Evolutionary conservation across 2,888 invertebrate species (phyloP).

Genomic region (Clivina fossor): DNA sequence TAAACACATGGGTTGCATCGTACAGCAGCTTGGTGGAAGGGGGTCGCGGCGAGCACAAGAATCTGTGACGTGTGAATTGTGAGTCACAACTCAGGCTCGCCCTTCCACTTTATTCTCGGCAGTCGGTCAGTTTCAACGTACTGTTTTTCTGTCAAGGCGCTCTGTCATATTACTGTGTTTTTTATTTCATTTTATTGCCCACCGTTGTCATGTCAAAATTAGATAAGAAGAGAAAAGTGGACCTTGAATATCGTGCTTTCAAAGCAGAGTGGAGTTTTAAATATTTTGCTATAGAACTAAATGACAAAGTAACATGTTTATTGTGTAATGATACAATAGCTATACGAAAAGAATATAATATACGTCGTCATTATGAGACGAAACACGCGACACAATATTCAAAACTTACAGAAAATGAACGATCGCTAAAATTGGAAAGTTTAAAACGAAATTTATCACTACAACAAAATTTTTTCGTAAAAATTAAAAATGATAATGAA

Average conservation of each 20-base stretch:
- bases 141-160: too few relatives aligned
- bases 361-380: conserved; percentile 1
- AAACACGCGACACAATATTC: conserved; percentile 15
- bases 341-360: conserved; percentile 14
- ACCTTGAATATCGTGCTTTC: background rate
- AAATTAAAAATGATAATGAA: background rate
- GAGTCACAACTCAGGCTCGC: too few relatives aligned
- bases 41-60: too few relatives aligned
- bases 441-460: background rate
- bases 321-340: conserved; percentile 14
- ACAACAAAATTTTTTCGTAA: background rate
- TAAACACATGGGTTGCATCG: too few relatives aligned
- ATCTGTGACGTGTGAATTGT: too few relatives aligned
- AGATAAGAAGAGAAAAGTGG: background rate
- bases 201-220: too few relatives aligned
- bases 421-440: background rate
- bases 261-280: background rate
- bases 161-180: too few relatives aligned
- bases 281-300: conserved; percentile 11
- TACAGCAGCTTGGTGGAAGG: too few relatives aligned
- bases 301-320: conserved; percentile 13
- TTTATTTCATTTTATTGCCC: too few relatives aligned
- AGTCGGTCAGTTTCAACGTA: too few relatives aligned
- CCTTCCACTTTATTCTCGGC: too few relatives aligned
- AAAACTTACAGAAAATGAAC: background rate